Base-by-base conservation (phyloP, 2,113 vertebrate genomes). In the Cheilinus undulatus region DNA sequence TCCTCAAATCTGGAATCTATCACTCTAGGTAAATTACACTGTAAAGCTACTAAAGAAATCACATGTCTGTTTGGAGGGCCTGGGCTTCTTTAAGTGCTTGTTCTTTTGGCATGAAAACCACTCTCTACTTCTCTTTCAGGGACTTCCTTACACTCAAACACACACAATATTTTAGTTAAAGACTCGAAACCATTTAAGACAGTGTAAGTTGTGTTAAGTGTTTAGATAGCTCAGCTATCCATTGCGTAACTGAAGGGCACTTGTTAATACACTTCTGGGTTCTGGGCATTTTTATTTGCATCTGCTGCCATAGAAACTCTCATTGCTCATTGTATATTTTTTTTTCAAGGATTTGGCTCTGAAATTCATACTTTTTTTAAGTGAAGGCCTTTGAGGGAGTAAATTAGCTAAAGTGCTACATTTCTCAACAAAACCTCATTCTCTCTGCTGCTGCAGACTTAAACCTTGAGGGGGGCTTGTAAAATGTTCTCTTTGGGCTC, bases 1-100 rank as follows among this genome's bases (percentile, higher is more conserved):
- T 53, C 34, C 13, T 51, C 11, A 46, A 12, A 36, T 43, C 42
- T 76, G 52, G 43, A 73, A 26, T 43, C n/a, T 34, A 50, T 49
- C 53, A 27, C 15, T 15, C 32, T 52, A 19, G 56, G 46, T 51
- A 63, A 72, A 53, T 50, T 14, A 8, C 13, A n/a, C 42, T 48
- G 32, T 27, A 2, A 28, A 56, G 38, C 20, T 26, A 14, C 0
- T 24, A 22, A 34, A 28, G 28, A 40, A 27, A 23, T 20, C 23
- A 2, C n/a, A n/a, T n/a, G n/a, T n/a, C 23, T n/a, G 30, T 19
- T 26, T 42, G 1, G 13, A n/a, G 14, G 17, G 42, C 19, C 7
- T n/a, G 20, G 24, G 50, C 22, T 54, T 36, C 48, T 28, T 30
- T 1, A n/a, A 22, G 13, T 6, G 8, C 15, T 62, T 40, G 12